phyloP scores from a whole-genome alignment of 1,140 invertebrate species.

The Atta colombica region DNA sequence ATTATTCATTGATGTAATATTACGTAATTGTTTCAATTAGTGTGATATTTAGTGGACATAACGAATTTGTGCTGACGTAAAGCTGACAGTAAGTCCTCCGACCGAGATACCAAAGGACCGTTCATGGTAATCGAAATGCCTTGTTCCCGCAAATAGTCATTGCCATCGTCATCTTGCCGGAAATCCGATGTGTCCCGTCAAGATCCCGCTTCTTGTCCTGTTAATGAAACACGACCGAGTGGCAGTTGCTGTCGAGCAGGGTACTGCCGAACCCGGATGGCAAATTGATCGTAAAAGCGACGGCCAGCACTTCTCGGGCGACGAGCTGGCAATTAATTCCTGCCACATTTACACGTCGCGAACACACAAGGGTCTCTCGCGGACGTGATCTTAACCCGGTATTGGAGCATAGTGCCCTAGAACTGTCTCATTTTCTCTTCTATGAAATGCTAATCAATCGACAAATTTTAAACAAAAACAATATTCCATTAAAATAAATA shows the following conservation, averaged over 20 bases:
- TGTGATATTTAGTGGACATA: not conserved
- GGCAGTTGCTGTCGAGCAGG: slow-evolving; percentile 53
- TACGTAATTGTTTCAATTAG: not conserved
- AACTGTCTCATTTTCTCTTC: slow-evolving; percentile 7
- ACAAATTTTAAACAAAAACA: not conserved
- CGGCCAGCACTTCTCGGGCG: slow-evolving; percentile 32
- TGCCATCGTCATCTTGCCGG: slow-evolving; percentile 71
- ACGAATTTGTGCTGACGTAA: slow-evolving; percentile 56
- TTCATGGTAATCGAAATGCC: slow-evolving; percentile 81
- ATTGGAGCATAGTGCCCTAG: not conserved
- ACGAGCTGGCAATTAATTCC: slow-evolving; percentile 57
- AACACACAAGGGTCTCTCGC: slow-evolving; percentile 34
- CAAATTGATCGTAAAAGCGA: slow-evolving; percentile 69
- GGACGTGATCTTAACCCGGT: slow-evolving; percentile 17
- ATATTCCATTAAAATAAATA: not conserved
- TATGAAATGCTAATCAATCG: slow-evolving; percentile 30
- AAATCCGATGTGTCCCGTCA: slow-evolving; percentile 71
- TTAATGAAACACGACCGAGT: slow-evolving; percentile 79
- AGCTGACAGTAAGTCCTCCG: slow-evolving; percentile 49
- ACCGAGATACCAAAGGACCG: slow-evolving; percentile 48
- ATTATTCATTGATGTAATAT: not conserved
- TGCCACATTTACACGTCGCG: slow-evolving; percentile 14
- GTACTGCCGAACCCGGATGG: slow-evolving; percentile 39
- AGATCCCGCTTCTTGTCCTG: slow-evolving; percentile 65
- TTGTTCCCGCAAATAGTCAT: slow-evolving; percentile 76